These are phyloP conservation scores for Atta colombica DNA, from an alignment of 1,140 invertebrate species.

Conservation along the genomic window DNA sequence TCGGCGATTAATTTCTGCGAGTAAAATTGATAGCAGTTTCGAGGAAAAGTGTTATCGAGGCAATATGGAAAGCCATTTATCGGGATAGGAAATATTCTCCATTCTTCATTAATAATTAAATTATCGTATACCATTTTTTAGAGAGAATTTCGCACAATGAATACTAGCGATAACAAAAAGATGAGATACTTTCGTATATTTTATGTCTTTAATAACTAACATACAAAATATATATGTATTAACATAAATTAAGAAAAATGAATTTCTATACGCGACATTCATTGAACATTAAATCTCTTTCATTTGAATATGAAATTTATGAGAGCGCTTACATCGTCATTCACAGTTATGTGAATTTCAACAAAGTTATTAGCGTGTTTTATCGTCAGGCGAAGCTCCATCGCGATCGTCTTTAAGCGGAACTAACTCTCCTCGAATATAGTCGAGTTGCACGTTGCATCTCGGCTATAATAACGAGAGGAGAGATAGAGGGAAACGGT, in stretches of 20 bases:
- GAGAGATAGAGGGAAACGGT: constrained; percentile 29
- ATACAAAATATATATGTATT: neutral
- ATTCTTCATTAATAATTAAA: constrained; percentile 63
- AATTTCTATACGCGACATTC: neutral
- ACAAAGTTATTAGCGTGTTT: constrained; percentile 9
- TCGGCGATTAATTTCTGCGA: constrained; percentile 69
- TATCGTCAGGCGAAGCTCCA: constrained; percentile 22
- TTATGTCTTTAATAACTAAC: neutral
- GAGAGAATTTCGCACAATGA: neutral
- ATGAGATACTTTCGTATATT: neutral
- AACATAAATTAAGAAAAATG: constrained; percentile 3
- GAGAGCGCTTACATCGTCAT: neutral
- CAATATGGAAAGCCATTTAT: constrained; percentile 64
- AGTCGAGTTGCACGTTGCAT: constrained; percentile 33
- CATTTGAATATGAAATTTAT: neutral
- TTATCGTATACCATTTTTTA: neutral
- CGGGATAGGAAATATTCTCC: constrained; percentile 47
- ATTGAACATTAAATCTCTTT: constrained; percentile 8
- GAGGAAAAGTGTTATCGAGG: constrained; percentile 45
- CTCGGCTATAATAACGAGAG: constrained; percentile 62
- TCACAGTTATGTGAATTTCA: constrained; percentile 30
- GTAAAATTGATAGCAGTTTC: constrained; percentile 74
- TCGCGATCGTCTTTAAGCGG: constrained; percentile 39
- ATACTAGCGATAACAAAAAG: neutral
- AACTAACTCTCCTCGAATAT: constrained; percentile 39